These are phyloP conservation scores for Phasia obesa DNA, from an alignment of 2,888 invertebrate genomes.

Conservation along the genomic window DNA sequence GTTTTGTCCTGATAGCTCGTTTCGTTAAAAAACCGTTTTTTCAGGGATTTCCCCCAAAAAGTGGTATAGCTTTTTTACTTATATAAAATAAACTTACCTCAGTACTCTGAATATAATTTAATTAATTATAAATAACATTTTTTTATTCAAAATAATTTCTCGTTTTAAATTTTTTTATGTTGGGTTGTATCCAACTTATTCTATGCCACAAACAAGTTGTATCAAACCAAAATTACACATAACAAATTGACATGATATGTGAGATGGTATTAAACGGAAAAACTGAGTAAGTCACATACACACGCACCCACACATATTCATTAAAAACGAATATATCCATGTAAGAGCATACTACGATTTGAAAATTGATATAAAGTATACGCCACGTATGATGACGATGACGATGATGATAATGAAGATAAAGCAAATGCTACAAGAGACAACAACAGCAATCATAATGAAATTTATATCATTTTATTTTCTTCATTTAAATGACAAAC, in stretches of 20 bases:
- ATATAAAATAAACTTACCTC: too few species aligned
- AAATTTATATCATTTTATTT: constrained; percentile 27
- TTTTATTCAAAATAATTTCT: not conserved
- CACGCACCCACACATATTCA: not conserved
- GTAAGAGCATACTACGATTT: constrained; percentile 32
- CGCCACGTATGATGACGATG: constrained; percentile 56
- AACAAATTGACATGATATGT: constrained; percentile 39
- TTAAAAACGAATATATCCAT: constrained; percentile 2
- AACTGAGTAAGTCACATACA: constrained; percentile 13
- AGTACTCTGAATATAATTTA: too few species aligned
- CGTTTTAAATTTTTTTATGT: not conserved
- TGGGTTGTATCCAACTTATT: constrained; percentile 37
- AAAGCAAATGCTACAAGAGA: constrained; percentile 47
- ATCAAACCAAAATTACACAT: constrained; percentile 47
- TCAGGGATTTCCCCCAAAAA: too few species aligned
- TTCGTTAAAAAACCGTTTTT: too few species aligned
- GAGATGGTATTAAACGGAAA: constrained; percentile 42
- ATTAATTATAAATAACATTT: too few species aligned
- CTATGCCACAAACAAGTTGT: constrained; percentile 7
- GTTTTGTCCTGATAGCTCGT: too few species aligned
- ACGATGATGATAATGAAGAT: constrained; percentile 22
- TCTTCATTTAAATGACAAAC: constrained; percentile 46
- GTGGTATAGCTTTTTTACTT: too few species aligned
- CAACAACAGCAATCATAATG: constrained; percentile 37
- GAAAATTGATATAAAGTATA: constrained; percentile 64